Conservation (phyloP, 2,888 invertebrate species). For the Pollenia labialis region DNA sequence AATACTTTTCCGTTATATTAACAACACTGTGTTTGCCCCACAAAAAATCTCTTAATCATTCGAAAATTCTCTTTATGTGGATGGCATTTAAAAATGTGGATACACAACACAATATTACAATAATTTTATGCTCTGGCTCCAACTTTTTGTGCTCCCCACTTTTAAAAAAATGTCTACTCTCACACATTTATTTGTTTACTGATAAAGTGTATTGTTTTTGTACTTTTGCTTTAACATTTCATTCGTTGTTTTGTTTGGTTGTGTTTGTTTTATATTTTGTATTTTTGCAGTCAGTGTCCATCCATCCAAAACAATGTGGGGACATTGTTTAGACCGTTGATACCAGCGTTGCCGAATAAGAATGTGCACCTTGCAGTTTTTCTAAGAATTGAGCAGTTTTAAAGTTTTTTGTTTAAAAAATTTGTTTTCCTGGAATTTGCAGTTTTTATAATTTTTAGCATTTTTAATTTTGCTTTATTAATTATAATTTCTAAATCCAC, state of each 20-base stretch:
- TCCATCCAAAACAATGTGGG: conserved; percentile 13
- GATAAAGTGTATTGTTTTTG: conserved; percentile 59
- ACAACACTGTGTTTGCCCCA: conserved; percentile 23
- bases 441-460: too few species aligned
- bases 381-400: too few species aligned
- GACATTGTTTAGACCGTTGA: conserved; percentile 54
- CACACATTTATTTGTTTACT: conserved; percentile 41
- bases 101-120: background rate
- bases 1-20: background rate
- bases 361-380: too few species aligned
- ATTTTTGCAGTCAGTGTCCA: conserved; percentile 66
- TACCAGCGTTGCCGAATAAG: conserved; percentile 6
- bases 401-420: too few species aligned
- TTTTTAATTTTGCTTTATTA: too few species aligned
- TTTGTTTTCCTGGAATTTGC: too few species aligned
- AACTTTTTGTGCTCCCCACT: conserved; percentile 34
- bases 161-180: conserved; percentile 1
- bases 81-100: conserved; percentile 33
- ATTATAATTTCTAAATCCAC: too few species aligned
- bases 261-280: conserved; percentile 36
- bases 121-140: conserved; percentile 33
- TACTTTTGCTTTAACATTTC: conserved; percentile 39
- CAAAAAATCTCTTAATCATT: conserved; percentile 25
- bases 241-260: conserved; percentile 62
- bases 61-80: conserved; percentile 37